These are phyloP conservation scores for Cremastinae sp. DNA, from an alignment of 2,888 invertebrate species.

Conservation along the genomic window DNA sequence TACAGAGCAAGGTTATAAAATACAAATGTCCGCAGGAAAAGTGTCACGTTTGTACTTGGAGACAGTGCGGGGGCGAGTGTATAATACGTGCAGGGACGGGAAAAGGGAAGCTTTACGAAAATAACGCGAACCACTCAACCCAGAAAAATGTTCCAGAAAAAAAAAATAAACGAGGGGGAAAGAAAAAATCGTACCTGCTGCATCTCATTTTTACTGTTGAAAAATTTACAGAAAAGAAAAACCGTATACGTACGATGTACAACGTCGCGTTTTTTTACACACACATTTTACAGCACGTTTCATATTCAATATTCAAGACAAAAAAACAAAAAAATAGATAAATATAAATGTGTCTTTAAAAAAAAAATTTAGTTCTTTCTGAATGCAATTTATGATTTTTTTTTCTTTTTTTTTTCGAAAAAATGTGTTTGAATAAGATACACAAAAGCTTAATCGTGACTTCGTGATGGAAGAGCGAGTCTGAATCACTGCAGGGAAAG, in stretches of 20 bases:
- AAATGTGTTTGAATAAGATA: too few relatives aligned
- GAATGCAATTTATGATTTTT: too few relatives aligned
- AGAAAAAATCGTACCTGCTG: neutral
- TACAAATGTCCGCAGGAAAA: constrained; percentile 44
- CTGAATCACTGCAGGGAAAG: constrained; percentile 38
- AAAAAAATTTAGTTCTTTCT: too few relatives aligned
- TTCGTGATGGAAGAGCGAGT: constrained; percentile 22
- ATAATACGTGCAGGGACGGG: neutral
- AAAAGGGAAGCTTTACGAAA: constrained; percentile 27
- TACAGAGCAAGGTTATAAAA: constrained; percentile 44
- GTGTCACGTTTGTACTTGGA: constrained; percentile 46
- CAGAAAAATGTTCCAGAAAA: constrained; percentile 49
- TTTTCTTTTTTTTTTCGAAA: too few relatives aligned
- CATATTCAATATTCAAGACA: too few relatives aligned
- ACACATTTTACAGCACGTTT: too few relatives aligned
- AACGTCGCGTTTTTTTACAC: too few relatives aligned
- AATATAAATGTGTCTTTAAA: too few relatives aligned
- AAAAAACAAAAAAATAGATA: too few relatives aligned
- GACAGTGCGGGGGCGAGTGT: constrained; percentile 1
- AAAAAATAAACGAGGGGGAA: constrained; percentile 15
- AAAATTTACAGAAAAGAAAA: constrained; percentile 6
- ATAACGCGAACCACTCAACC: constrained; percentile 52
- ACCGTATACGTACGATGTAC: too few relatives aligned
- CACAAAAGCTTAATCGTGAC: constrained; percentile 17
- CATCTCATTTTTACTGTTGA: constrained; percentile 14